These are phyloP conservation scores for Chaetops frenatus DNA, from an alignment of 2,113 vertebrate species.

Conservation along the genomic window DNA sequence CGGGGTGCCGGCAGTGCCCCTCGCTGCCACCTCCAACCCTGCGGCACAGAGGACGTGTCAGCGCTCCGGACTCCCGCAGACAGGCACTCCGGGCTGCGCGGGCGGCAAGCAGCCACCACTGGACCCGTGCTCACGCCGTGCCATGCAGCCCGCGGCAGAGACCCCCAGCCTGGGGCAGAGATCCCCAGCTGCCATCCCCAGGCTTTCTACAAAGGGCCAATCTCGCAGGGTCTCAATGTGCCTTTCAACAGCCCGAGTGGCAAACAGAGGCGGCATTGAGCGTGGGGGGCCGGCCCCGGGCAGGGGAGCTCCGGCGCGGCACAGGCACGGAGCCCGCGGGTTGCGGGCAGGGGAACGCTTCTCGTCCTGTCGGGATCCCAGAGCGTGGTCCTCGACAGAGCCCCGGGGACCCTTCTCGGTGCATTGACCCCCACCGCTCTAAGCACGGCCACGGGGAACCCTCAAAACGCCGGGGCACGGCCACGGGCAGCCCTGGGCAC, in stretches of 20 bases:
- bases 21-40: background rate
- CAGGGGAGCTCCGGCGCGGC: background rate
- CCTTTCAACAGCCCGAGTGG: background rate
- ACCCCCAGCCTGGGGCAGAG: background rate
- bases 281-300: background rate
- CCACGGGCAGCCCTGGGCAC: background rate
- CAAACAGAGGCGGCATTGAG: background rate
- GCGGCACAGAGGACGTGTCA: background rate
- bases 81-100: accelerated
- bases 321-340: background rate
- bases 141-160: background rate
- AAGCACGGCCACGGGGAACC: background rate
- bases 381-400: background rate
- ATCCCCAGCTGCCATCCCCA: background rate
- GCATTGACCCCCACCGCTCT: background rate
- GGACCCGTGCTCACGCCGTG: background rate
- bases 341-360: background rate
- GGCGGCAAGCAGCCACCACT: background rate
- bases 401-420: background rate
- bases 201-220: background rate
- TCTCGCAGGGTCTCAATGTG: background rate
- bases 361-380: background rate
- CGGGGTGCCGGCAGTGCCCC: background rate
- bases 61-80: background rate
- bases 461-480: no score